Percentiles rank a stretch among this genome's conserved stretches.
Evolutionary conservation across 2,797 vertebrate genomes (phyloP).

Genomic region (Sciurus carolinensis): DNA sequence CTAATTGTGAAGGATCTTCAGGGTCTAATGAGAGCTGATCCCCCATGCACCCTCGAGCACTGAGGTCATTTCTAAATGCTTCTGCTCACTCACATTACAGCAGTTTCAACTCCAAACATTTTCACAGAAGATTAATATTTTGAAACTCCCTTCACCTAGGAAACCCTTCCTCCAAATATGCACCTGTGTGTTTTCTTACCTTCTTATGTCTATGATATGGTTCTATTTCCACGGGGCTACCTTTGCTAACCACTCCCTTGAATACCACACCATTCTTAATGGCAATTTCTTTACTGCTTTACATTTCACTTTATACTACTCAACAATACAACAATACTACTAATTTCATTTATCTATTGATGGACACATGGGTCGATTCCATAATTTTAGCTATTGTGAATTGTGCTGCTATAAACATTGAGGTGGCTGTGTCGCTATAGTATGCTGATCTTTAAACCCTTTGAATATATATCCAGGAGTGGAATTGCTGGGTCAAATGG

Average conservation of each 20-base stretch:
- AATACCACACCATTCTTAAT: neutral
- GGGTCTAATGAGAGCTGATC: neutral
- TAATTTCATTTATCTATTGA: too few species aligned
- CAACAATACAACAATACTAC: neutral
- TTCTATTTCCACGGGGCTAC: neutral
- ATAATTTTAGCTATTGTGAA: too few species aligned
- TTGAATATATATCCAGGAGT: too few species aligned
- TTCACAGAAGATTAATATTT: neutral
- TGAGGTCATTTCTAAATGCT: too few species aligned
- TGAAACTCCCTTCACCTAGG: neutral
- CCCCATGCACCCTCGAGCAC: rapidly evolving
- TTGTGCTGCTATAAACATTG: too few species aligned
- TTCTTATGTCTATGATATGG: neutral
- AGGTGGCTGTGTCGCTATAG: too few species aligned
- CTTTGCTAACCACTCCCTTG: neutral
- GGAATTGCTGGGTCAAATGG: too few species aligned
- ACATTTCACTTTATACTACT: neutral
- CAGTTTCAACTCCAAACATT: neutral
- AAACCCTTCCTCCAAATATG: neutral
- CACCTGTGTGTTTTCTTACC: neutral
- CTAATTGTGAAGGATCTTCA: neutral
- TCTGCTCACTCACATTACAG: neutral
- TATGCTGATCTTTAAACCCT: too few species aligned
- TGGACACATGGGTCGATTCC: too few species aligned
- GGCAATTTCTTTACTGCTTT: neutral